Conservation (phyloP, 2,113 vertebrate genomes). For the Silurus asotus region DNA sequence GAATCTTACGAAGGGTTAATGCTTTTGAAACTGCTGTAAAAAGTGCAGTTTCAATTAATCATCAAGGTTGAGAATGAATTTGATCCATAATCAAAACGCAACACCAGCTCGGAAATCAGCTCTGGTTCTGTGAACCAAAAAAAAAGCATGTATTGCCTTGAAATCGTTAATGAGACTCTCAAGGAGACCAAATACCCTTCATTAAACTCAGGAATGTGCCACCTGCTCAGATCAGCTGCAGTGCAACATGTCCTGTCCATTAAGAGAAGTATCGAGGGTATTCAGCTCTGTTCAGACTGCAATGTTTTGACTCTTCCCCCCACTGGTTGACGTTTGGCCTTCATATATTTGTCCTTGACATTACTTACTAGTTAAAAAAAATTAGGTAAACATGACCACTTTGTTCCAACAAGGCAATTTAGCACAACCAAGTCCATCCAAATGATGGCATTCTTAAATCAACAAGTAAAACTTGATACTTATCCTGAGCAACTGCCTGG, state of each 20-base stretch:
- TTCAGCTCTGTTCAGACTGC: neutral
- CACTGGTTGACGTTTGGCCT: neutral
- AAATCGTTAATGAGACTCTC: neutral
- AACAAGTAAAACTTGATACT: no score
- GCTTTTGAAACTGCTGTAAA: no score
- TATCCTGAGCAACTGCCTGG: no score
- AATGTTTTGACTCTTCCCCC: neutral
- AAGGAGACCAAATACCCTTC: neutral
- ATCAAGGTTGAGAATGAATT: neutral
- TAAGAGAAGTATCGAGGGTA: neutral
- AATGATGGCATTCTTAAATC: no score
- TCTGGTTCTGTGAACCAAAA: neutral
- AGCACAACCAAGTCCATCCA: no score
- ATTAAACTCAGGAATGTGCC: neutral
- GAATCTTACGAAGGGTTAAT: neutral
- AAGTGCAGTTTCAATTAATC: neutral
- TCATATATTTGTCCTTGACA: neutral
- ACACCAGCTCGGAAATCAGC: neutral
- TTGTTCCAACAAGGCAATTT: neutral
- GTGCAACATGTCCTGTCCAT: neutral
- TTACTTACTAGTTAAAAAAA: neutral
- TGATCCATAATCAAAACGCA: neutral
- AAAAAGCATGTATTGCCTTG: neutral
- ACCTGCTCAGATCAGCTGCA: constrained; percentile 3
- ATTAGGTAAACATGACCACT: neutral